Conservation (phyloP, 2,113 vertebrate genomes). For the Indicator maculatus region DNA sequence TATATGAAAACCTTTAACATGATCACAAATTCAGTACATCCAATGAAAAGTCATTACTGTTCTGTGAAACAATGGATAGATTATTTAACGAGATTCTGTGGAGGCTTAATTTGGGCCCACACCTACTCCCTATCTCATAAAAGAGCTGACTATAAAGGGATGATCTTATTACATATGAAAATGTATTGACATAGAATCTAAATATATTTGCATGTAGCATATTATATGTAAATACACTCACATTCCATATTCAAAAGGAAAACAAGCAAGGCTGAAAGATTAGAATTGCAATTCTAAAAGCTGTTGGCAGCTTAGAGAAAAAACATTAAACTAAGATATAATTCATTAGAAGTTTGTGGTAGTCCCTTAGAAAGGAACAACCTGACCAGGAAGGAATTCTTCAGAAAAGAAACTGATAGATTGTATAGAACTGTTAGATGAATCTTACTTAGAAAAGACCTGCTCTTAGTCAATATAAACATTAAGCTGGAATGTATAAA, state of each 20-base stretch:
- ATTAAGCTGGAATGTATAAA: neutral
- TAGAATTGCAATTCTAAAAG: neutral
- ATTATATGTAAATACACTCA: neutral
- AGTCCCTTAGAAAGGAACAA: neutral
- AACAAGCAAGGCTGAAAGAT: neutral
- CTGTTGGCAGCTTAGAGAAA: neutral
- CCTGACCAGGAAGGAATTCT: neutral
- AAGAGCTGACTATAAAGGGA: neutral
- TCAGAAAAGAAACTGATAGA: neutral
- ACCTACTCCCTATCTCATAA: neutral
- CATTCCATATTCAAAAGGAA: neutral
- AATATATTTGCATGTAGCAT: neutral
- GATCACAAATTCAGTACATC: neutral
- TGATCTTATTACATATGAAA: neutral
- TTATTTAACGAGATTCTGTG: neutral
- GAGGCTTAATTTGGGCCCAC: neutral
- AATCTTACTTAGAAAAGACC: neutral
- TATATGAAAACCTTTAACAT: neutral
- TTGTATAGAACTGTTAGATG: neutral
- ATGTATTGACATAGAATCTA: neutral
- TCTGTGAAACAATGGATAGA: neutral
- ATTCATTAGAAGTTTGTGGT: neutral
- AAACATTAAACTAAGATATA: neutral
- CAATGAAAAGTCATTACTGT: neutral
- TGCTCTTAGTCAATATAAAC: neutral